Evolutionary conservation across 2,888 invertebrate genomes (phyloP), one percentile per base, ranked within the genome.

Genomic region (Ceraclea dissimilis): DNA sequence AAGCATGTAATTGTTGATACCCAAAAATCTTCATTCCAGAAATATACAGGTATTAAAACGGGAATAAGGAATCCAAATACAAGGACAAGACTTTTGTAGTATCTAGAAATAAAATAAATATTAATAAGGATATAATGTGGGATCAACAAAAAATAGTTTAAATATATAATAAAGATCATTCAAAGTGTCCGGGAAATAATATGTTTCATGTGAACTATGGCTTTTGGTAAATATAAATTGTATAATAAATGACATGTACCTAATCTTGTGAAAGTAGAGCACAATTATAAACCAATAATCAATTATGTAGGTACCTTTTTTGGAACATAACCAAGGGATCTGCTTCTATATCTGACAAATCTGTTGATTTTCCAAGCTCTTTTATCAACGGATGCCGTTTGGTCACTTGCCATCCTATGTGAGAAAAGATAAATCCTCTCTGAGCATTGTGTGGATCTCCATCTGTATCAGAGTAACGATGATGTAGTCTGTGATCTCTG

Each of bases 371-470:
- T 21, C 82, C 88, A 63, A 86, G 83, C 57, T 78, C 75, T 22
- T 79, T 81, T 31, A 89, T 86, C 60, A 83, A 80, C 0, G 89
- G 90, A 67, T 93, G 92, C 68, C 91, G 92, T 63, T 78, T 81
- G 59, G 74, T 73, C 80, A 92, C 79, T 18, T 93, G 72, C 93
- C 93, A 94, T 5, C 93, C 93, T 52, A 93, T 81, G 68, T 93
- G 93, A 2, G 86, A 81, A 72, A 92, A 93, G 76, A 92, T 93
- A 74, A 93, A 91, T 1, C 93, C 93, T 46, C 89, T 75, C 48
- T 78, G 81, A 0, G 87, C 79, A 67, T 90, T 90, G 70, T 90
- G 90, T 1, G 90, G 91, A 64, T 88, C 83, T 0, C 80, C 88
- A 64, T 88, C 83, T 0, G 79, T 79, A 63, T 79, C 79, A 0